These are phyloP conservation scores for Dinothrombium tinctorium DNA, from an alignment of 1,140 invertebrate species.

Conservation along the genomic window DNA sequence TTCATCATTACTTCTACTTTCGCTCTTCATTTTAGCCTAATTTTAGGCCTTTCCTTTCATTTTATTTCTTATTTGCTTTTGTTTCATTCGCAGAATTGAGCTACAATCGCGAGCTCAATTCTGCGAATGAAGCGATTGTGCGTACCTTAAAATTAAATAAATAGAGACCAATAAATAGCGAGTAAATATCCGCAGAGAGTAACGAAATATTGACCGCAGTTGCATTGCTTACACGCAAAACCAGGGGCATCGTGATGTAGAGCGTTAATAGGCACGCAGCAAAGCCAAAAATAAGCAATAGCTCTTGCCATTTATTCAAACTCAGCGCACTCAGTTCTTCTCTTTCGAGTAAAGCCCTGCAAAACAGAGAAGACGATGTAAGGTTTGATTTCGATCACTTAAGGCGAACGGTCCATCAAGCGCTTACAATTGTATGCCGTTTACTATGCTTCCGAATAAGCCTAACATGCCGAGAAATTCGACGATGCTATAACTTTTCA, in stretches of 20 bases:
- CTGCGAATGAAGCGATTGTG: no score
- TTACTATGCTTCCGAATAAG: constrained; percentile 50
- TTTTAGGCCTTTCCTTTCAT: no score
- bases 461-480: constrained; percentile 68
- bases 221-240: constrained; percentile 52
- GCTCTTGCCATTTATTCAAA: constrained; percentile 15
- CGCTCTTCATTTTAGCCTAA: no score
- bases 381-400: no score
- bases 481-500: constrained; percentile 43
- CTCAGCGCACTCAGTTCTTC: constrained; percentile 19
- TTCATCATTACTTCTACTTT: no score
- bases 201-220: constrained; percentile 56
- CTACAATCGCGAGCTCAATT: no score
- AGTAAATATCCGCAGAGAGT: constrained; percentile 61
- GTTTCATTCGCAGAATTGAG: no score
- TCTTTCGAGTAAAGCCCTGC: constrained; percentile 29
- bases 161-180: constrained; percentile 48
- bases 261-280: constrained; percentile 42
- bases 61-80: no score
- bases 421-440: constrained; percentile 49
- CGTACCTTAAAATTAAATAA: constrained; percentile 61
- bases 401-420: no score
- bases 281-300: constrained; percentile 32
- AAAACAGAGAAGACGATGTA: no score
- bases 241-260: constrained; percentile 46